Evolutionary conservation across 2,888 invertebrate genomes (phyloP), one percentile per base, ranked within the genome.

Genomic region (Plutella xylostella): DNA sequence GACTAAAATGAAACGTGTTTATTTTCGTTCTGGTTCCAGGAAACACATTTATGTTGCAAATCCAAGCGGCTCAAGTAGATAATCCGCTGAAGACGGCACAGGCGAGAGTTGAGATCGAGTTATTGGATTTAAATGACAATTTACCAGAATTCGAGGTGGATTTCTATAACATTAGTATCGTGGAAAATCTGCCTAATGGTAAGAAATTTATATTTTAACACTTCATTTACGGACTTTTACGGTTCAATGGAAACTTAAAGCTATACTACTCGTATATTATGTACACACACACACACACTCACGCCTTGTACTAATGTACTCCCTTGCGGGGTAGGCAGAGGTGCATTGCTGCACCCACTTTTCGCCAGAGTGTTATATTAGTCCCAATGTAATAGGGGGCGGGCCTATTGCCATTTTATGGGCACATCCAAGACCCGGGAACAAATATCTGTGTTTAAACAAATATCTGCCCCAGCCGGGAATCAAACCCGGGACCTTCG

Each of bases 181-280:
- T 95, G 35, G 96, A 96, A 66, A 96, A 96, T 67, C 78, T 95
- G 21, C 95, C 95, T 0, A 93, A 92, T 55, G 94, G 94, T 88
- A 56, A 61, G 70, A 55, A 65, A 72, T 0, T 9, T 55, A 74
- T n/a, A n/a, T n/a, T n/a, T n/a, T n/a, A n/a, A n/a, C n/a, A n/a
- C n/a, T n/a, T n/a, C n/a, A n/a, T n/a, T n/a, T n/a, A n/a, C n/a
- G n/a, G n/a, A n/a, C n/a, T n/a, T n/a, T n/a, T n/a, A n/a, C n/a
- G n/a, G n/a, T n/a, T n/a, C n/a, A n/a, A n/a, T n/a, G n/a, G n/a
- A n/a, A n/a, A n/a, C n/a, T n/a, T n/a, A n/a, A n/a, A n/a, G n/a
- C n/a, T n/a, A n/a, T n/a, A n/a, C n/a, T n/a, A n/a, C n/a, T 14
- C 11, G 75, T n/a, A 33, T 14, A 18, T 17, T 19, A 12, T 37